These are phyloP conservation scores for Schrankia costaestrigalis DNA, from an alignment of 2,888 invertebrate species.

Conservation along the genomic window DNA sequence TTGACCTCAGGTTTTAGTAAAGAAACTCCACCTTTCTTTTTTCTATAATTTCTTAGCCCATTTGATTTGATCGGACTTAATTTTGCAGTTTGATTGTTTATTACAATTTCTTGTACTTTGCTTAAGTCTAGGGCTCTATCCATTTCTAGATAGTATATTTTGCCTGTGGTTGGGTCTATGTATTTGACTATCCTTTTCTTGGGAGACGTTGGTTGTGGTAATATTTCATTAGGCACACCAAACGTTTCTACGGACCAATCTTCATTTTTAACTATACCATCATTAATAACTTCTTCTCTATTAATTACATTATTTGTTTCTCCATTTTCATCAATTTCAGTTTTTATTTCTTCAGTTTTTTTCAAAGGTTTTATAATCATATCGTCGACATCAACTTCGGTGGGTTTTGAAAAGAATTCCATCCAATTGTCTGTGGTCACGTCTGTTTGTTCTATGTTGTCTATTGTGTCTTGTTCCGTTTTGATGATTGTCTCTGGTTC, in stretches of 20 bases:
- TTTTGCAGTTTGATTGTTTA: slow-evolving; percentile 57
- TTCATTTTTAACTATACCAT: slow-evolving; percentile 12
- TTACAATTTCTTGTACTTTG: slow-evolving; percentile 68
- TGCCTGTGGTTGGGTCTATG: slow-evolving; percentile 65
- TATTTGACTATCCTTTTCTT: slow-evolving; percentile 70
- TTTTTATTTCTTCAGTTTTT: slow-evolving; percentile 35
- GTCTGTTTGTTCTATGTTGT: slow-evolving; percentile 32
- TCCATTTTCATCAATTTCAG: slow-evolving; percentile 17
- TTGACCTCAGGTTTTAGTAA: slow-evolving; percentile 60
- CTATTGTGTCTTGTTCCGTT: slow-evolving; percentile 14
- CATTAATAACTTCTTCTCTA: slow-evolving; percentile 1
- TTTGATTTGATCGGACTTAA: slow-evolving; percentile 62
- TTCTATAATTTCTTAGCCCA: slow-evolving; percentile 50
- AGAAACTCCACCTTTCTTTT: slow-evolving; percentile 50
- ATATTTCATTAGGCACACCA: slow-evolving; percentile 32
- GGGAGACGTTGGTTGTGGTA: slow-evolving; percentile 38
- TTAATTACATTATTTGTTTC: slow-evolving; percentile 9
- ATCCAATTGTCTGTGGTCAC: slow-evolving; percentile 66
- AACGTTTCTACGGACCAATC: slow-evolving; percentile 10
- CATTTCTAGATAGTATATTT: slow-evolving; percentile 72
- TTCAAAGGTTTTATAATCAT: slow-evolving; percentile 65
- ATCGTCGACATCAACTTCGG: slow-evolving; percentile 66
- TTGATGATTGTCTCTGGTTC: slow-evolving; percentile 11
- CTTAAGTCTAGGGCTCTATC: slow-evolving; percentile 60
- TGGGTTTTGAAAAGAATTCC: slow-evolving; percentile 64